Percentiles rank a stretch among this genome's conserved stretches.
Evolutionary conservation across 2,797 vertebrate species (phyloP).

Genomic region (Sebastes minor): DNA sequence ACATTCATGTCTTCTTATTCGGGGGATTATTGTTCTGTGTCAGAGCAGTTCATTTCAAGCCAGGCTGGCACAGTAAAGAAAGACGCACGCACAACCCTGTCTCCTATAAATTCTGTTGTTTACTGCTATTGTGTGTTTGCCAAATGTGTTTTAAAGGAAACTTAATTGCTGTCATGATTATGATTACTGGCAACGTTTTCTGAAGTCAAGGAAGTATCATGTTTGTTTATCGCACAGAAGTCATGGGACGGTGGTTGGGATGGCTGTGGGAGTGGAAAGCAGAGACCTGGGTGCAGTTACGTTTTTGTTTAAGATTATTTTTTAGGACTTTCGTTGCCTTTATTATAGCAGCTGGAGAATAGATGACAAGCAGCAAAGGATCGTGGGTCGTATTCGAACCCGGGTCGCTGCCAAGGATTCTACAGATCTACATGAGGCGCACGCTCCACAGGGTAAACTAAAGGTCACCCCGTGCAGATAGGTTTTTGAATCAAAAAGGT

Average conservation of each 20-base stretch:
- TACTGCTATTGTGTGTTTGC: background rate
- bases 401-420: too few relatives aligned
- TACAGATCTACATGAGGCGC: too few relatives aligned
- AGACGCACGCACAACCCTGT: background rate
- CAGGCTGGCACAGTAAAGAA: background rate
- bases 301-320: too few relatives aligned
- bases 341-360: too few relatives aligned
- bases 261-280: background rate
- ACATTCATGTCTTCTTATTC: slow-evolving; percentile 15
- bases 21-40: slow-evolving; percentile 18
- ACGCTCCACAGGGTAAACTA: too few relatives aligned
- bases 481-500: background rate
- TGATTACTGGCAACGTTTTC: background rate
- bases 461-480: background rate
- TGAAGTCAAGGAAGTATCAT: background rate
- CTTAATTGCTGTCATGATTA: background rate
- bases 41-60: background rate
- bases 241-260: too few relatives aligned
- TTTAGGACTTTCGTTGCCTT: too few relatives aligned
- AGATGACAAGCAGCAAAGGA: too few relatives aligned
- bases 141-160: background rate
- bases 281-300: too few relatives aligned
- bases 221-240: background rate
- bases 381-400: too few relatives aligned
- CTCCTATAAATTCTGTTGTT: background rate